Evolutionary conservation across 2,797 vertebrate genomes (phyloP).

Genomic region (Austrolebias charrua): DNA sequence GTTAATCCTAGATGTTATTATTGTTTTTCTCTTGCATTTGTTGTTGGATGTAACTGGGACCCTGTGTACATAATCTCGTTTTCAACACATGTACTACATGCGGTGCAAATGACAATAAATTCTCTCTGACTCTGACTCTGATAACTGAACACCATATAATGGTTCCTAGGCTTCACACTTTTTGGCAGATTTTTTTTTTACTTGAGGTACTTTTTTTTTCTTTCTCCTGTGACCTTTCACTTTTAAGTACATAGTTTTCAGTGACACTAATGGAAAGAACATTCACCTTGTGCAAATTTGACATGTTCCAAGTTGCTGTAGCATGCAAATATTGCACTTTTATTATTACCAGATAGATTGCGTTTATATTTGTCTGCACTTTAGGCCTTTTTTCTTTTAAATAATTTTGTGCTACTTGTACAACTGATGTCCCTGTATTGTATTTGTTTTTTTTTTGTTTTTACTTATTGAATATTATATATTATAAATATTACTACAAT

Average conservation of each 20-base stretch:
- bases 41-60: no score
- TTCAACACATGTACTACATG: no score
- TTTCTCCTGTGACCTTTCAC: slow-evolving; percentile 11
- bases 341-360: slow-evolving; percentile 2
- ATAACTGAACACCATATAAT: not conserved
- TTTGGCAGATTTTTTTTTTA: slow-evolving; percentile 9
- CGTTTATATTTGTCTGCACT: slow-evolving; percentile 6
- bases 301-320: not conserved
- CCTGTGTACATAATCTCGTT: no score
- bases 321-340: not conserved
- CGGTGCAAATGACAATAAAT: no score
- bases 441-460: not conserved
- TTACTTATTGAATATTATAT: not conserved
- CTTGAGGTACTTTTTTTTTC: slow-evolving; percentile 25
- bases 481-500: no score
- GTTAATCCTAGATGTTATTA: no score
- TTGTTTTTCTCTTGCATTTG: no score
- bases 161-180: no score
- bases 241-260: slow-evolving; percentile 17
- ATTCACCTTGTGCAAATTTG: slow-evolving; percentile 13
- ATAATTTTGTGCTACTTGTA: not conserved
- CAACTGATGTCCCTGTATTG: not conserved
- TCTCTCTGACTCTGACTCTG: no score
- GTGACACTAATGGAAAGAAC: slow-evolving; percentile 9
- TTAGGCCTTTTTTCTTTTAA: not conserved